These are phyloP conservation scores for Erynnis tages DNA, from an alignment of 2,888 invertebrate genomes.

Conservation along the genomic window DNA sequence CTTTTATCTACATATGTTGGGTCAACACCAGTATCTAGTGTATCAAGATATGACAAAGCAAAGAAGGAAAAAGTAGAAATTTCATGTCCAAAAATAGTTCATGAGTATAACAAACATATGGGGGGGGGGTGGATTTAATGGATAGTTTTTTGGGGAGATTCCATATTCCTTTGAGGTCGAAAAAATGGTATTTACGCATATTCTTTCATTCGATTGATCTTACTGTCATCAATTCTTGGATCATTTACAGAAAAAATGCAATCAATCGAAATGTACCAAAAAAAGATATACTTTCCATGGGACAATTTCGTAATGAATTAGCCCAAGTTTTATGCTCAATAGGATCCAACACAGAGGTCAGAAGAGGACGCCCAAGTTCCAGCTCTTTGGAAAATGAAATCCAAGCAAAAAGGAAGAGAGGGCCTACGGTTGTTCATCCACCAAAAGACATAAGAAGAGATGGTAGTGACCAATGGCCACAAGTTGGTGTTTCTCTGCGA, in stretches of 20 bases:
- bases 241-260: constrained; percentile 42
- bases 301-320: constrained; percentile 45
- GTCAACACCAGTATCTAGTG: constrained; percentile 40
- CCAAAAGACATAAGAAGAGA: constrained; percentile 50
- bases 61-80: constrained; percentile 29
- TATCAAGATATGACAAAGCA: constrained; percentile 40
- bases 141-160: constrained; percentile 21
- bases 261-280: constrained; percentile 42
- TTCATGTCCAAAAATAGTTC: constrained; percentile 2
- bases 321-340: constrained; percentile 49
- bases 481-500: constrained; percentile 47
- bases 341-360: constrained; percentile 44
- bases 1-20: constrained; percentile 48
- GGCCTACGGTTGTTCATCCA: constrained; percentile 46
- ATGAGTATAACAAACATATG: constrained; percentile 1
- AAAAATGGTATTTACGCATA: constrained; percentile 26
- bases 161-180: constrained; percentile 17
- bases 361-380: constrained; percentile 46
- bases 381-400: constrained; percentile 45
- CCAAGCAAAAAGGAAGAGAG: constrained; percentile 44
- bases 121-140: constrained; percentile 1
- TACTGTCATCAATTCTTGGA: constrained; percentile 26
- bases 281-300: constrained; percentile 46
- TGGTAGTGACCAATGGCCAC: constrained; percentile 51
- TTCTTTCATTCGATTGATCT: constrained; percentile 24